phyloP scores from a whole-genome alignment of 1,140 invertebrate species.

The Mamestra configurata region DNA sequence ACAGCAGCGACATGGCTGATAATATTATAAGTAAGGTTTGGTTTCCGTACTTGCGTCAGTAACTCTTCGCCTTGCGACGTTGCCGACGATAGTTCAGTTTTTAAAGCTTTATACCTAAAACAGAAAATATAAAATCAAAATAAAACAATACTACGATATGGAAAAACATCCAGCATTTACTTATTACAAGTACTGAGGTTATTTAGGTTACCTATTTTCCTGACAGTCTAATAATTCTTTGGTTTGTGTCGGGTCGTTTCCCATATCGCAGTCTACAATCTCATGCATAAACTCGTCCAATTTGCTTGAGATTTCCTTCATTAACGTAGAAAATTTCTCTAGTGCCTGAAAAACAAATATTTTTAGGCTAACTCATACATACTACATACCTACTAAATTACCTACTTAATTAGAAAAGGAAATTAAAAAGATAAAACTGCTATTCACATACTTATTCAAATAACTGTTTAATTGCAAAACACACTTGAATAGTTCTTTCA shows the following conservation, averaged over 20 bases:
- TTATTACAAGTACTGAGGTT: not conserved
- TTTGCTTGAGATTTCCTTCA: slow-evolving; percentile 95
- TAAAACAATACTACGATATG: not conserved
- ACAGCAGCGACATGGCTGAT: slow-evolving; percentile 97
- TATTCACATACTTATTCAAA: not conserved
- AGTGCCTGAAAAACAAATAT: slow-evolving; percentile 92
- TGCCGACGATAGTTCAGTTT: slow-evolving; percentile 94
- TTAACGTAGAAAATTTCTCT: slow-evolving; percentile 97
- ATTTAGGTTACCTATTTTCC: slow-evolving; percentile 80
- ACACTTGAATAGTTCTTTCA: slow-evolving; percentile 10
- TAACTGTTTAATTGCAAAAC: not conserved
- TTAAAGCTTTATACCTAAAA: slow-evolving; percentile 87
- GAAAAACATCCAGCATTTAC: not conserved
- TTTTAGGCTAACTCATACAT: not conserved
- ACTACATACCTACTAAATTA: too few species aligned
- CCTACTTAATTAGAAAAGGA: not conserved
- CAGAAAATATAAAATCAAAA: not conserved
- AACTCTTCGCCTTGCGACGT: slow-evolving; percentile 95
- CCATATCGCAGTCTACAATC: slow-evolving; percentile 91
- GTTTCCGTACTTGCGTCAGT: slow-evolving; percentile 90
- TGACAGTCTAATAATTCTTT: slow-evolving; percentile 88
- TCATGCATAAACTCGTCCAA: slow-evolving; percentile 95
- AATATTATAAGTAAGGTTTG: slow-evolving; percentile 90
- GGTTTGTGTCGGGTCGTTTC: slow-evolving; percentile 88
- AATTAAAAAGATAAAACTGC: not conserved